Percentiles rank a stretch among this genome's conserved stretches.
Conservation (phyloP, 2,113 vertebrate genomes). For the Phrynosoma blainvillii region DNA sequence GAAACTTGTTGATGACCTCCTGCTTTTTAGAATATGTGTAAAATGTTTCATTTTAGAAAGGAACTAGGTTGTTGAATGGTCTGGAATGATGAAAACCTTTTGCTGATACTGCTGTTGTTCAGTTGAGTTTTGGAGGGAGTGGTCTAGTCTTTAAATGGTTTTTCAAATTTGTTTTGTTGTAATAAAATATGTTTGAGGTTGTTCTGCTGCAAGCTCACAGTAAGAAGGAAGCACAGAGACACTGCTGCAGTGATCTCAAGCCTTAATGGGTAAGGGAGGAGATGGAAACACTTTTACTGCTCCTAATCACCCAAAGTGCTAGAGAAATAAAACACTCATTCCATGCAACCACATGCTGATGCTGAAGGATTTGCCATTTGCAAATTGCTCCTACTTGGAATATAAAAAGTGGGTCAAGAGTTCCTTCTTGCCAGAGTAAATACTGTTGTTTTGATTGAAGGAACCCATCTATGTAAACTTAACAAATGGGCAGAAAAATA, state of each 20-base stretch:
- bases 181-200: neutral
- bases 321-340: conserved; percentile 12
- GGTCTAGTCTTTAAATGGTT: neutral
- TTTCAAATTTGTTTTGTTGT: neutral
- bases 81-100: neutral
- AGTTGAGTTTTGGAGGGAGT: too few relatives aligned
- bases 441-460: neutral
- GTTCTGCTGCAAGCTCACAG: neutral
- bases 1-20: neutral
- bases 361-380: neutral
- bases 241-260: neutral
- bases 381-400: conserved; percentile 22
- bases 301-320: conserved; percentile 18
- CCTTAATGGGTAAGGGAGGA: neutral
- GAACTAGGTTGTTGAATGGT: too few relatives aligned
- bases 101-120: neutral
- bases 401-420: conserved; percentile 23
- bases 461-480: neutral
- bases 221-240: neutral
- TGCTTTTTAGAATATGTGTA: neutral
- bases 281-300: neutral
- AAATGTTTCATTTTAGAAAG: neutral
- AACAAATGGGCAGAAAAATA: neutral
- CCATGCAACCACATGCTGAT: neutral
- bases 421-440: neutral